Conservation (phyloP, 2,888 invertebrate species). For the Endomychus coccineus region DNA sequence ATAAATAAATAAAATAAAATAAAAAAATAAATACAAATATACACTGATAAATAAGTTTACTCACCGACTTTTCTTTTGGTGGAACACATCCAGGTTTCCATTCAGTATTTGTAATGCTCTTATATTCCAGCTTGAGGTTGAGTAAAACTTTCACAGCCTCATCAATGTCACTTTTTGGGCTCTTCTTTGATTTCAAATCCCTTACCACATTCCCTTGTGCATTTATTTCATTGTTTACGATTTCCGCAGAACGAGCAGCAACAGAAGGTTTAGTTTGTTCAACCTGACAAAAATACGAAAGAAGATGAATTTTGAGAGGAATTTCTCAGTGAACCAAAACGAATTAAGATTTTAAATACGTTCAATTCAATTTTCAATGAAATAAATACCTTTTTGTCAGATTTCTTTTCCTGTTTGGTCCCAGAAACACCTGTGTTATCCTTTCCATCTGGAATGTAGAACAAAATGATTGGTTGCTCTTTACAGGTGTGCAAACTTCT, state of each 20-base stretch:
- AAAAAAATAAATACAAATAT: too few relatives aligned
- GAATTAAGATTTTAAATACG: too few relatives aligned
- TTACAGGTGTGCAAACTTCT: slow-evolving; percentile 61
- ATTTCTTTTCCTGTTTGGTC: not conserved
- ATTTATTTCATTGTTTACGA: slow-evolving; percentile 43
- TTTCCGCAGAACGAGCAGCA: slow-evolving; percentile 32
- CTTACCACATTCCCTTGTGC: slow-evolving; percentile 66
- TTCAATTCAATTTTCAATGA: too few relatives aligned
- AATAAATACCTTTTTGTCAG: not conserved
- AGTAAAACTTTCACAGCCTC: slow-evolving; percentile 56
- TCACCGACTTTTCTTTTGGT: too few relatives aligned
- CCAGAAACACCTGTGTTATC: slow-evolving; percentile 64
- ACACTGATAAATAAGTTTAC: too few relatives aligned
- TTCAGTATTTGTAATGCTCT: slow-evolving; percentile 56
- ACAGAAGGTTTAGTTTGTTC: too few relatives aligned
- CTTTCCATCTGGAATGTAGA: slow-evolving; percentile 94
- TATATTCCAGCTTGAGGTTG: slow-evolving; percentile 68
- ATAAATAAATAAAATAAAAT: too few relatives aligned
- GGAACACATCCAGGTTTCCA: slow-evolving; percentile 51
- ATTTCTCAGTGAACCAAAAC: too few relatives aligned
- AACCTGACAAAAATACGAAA: too few relatives aligned
- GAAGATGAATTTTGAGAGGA: too few relatives aligned
- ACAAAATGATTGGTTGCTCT: slow-evolving; percentile 72
- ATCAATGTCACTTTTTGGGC: slow-evolving; percentile 44
- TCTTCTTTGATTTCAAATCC: slow-evolving; percentile 56